Conservation (phyloP, 2,888 invertebrate species). For the Noctua fimbriata region DNA sequence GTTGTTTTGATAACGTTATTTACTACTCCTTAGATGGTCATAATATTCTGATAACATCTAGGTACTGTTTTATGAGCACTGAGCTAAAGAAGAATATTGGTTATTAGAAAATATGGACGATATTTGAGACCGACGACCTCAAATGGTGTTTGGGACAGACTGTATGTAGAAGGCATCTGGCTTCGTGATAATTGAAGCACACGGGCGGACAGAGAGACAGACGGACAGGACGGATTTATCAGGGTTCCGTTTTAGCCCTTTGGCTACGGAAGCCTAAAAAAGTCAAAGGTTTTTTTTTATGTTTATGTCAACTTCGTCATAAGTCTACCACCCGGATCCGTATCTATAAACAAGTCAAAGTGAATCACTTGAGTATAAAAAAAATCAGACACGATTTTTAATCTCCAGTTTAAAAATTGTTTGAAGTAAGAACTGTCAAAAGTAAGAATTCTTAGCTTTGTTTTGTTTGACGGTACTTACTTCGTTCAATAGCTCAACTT, state of each 20-base stretch:
- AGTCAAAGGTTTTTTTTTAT: neutral
- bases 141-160: neutral
- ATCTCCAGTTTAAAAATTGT: too few species aligned
- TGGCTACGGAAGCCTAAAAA: neutral
- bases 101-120: constrained; percentile 14
- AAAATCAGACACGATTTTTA: too few species aligned
- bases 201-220: neutral
- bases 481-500: neutral
- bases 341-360: too few species aligned
- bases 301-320: neutral
- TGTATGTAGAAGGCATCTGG: neutral
- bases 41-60: constrained; percentile 39
- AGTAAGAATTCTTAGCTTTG: too few species aligned
- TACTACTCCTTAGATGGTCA: constrained; percentile 37
- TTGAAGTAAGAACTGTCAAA: too few species aligned
- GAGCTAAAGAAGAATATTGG: constrained; percentile 4
- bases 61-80: constrained; percentile 39
- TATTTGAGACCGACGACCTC: neutral
- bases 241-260: neutral
- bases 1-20: constrained; percentile 39
- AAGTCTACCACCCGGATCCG: too few species aligned
- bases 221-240: neutral
- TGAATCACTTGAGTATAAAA: too few species aligned
- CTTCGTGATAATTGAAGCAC: neutral
- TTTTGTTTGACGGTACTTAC: too few species aligned